phyloP scores from a whole-genome alignment of 2,888 invertebrate species.

The Apeira syringaria region DNA sequence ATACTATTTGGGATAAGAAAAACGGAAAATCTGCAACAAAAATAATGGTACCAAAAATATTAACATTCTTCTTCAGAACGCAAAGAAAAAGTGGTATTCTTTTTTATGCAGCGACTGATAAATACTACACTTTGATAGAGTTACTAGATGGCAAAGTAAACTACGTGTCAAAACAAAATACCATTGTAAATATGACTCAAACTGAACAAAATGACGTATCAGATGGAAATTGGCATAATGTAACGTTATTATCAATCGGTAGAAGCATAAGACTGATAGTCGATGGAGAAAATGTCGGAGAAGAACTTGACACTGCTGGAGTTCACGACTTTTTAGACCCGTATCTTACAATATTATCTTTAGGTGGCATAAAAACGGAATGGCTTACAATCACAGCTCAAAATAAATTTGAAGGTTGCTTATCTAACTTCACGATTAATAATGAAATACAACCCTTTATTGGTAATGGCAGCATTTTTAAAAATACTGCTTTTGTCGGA shows the following conservation, averaged over 20 bases:
- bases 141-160: conserved; percentile 89
- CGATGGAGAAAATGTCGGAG: conserved; percentile 89
- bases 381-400: conserved; percentile 81
- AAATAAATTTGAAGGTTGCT: conserved; percentile 93
- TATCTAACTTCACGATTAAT: conserved; percentile 95
- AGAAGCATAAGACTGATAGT: conserved; percentile 89
- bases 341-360: conserved; percentile 90
- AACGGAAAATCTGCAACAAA: conserved; percentile 51
- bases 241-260: conserved; percentile 89
- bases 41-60: conserved; percentile 84
- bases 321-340: conserved; percentile 97
- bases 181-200: conserved; percentile 92
- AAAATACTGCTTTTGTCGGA: conserved; percentile 87
- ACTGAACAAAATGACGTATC: conserved; percentile 84
- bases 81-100: conserved; percentile 90
- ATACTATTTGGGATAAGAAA: conserved; percentile 86
- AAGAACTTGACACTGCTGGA: conserved; percentile 93
- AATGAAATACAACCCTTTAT: conserved; percentile 95
- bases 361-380: conserved; percentile 90
- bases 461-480: conserved; percentile 93
- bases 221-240: conserved; percentile 95
- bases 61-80: conserved; percentile 93
- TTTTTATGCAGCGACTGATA: conserved; percentile 94
- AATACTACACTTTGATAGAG: conserved; percentile 93
- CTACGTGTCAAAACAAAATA: conserved; percentile 91